These are phyloP conservation scores for Nansenia antarctica DNA, from an alignment of 2,113 vertebrate species.

Conservation along the genomic window DNA sequence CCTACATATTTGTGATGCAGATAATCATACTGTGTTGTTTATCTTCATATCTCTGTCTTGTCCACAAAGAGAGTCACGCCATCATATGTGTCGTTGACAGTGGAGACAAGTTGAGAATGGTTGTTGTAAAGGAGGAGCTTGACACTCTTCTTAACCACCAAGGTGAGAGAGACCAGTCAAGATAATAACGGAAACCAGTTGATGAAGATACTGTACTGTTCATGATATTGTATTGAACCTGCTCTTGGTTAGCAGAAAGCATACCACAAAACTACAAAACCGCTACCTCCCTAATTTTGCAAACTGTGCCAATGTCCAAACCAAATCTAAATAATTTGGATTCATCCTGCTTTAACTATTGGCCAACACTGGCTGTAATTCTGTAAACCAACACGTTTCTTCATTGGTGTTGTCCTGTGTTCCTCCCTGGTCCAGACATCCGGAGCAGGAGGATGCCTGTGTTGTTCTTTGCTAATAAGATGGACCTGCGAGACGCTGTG, in stretches of 20 bases:
- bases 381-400: too few species aligned
- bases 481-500: slow-evolving; percentile 91
- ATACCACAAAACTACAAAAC: not conserved
- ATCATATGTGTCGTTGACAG: slow-evolving; percentile 99
- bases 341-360: too few species aligned
- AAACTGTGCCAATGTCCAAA: too few species aligned
- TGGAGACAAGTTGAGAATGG: slow-evolving; percentile 95
- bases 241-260: too few species aligned
- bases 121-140: slow-evolving; percentile 97
- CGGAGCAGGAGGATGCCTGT: slow-evolving; percentile 89
- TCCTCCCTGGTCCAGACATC: slow-evolving; percentile 78
- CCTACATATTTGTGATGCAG: not conserved
- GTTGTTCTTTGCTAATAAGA: slow-evolving; percentile 98
- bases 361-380: too few species aligned
- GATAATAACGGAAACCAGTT: not conserved
- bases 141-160: slow-evolving; percentile 93
- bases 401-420: not conserved
- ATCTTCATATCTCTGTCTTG: slow-evolving; percentile 11
- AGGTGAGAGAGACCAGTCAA: slow-evolving; percentile 71
- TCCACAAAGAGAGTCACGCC: slow-evolving; percentile 91
- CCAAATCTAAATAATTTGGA: too few species aligned
- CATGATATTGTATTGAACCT: too few species aligned
- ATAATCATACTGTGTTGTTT: not conserved
- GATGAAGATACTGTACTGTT: too few species aligned
- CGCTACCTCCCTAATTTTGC: too few species aligned